Conservation (phyloP, 2,797 vertebrate species). For the Spheniscus humboldti region DNA sequence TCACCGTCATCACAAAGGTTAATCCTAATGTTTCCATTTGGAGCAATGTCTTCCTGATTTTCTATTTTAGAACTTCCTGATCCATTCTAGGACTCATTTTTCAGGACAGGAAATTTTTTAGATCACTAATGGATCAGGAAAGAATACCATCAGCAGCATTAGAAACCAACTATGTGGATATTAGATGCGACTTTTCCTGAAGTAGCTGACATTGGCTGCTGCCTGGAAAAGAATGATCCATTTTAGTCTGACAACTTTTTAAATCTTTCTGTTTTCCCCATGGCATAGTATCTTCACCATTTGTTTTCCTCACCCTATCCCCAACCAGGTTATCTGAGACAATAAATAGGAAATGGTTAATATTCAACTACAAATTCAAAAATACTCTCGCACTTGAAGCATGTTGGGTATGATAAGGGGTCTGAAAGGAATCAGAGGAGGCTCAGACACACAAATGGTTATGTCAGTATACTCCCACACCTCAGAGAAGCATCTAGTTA, state of each 20-base stretch:
- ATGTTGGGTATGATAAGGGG: neutral
- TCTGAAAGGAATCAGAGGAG: neutral
- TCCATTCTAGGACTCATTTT: neutral
- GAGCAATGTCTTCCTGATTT: neutral
- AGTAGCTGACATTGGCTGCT: neutral
- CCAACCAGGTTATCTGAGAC: neutral
- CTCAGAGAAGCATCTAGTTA: neutral
- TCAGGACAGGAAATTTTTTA: neutral
- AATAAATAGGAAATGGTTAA: neutral
- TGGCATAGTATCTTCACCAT: neutral
- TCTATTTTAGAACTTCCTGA: neutral
- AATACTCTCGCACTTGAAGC: neutral
- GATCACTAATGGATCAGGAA: neutral
- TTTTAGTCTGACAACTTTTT: neutral
- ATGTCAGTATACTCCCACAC: slow-evolving; percentile 15
- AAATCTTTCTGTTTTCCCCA: neutral
- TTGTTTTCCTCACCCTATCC: neutral
- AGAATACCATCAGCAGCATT: neutral
- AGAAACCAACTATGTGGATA: neutral
- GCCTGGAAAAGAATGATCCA: neutral
- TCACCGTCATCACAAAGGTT: neutral
- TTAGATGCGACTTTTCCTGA: neutral
- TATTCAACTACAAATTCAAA: neutral
- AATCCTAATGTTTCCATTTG: neutral
- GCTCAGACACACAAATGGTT: neutral